Percentiles rank a stretch among this genome's conserved stretches.
Conservation (phyloP, 1,140 invertebrate species). For the Drosophila grimshawi region DNA sequence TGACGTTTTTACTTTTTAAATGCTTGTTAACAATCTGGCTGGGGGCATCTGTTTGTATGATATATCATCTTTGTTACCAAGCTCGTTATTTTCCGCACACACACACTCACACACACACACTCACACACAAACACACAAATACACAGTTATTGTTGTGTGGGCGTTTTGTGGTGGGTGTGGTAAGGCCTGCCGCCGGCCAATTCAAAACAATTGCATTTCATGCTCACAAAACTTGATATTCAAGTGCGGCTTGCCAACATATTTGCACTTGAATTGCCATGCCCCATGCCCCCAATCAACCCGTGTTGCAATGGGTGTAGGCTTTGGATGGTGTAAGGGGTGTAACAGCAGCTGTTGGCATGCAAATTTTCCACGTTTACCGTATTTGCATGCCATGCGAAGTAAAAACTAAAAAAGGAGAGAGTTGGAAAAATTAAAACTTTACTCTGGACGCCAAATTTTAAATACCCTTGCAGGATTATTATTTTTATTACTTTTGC, state of each 20-base stretch:
- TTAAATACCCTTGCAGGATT: slow-evolving; percentile 10
- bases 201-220: slow-evolving; percentile 80
- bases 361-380: slow-evolving; percentile 73
- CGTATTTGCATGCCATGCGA: slow-evolving; percentile 66
- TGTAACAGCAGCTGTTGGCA: slow-evolving; percentile 66
- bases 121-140: no score
- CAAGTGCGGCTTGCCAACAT: slow-evolving; percentile 77
- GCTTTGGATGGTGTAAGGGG: not conserved
- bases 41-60: slow-evolving; percentile 19
- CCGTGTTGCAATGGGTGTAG: no score
- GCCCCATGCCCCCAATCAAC: not conserved
- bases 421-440: slow-evolving; percentile 1
- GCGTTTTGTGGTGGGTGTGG: not conserved
- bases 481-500: not conserved
- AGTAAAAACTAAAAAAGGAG: slow-evolving; percentile 16
- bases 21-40: slow-evolving; percentile 32
- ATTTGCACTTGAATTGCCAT: slow-evolving; percentile 76
- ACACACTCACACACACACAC: not conserved
- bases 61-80: slow-evolving; percentile 23
- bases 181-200: slow-evolving; percentile 38
- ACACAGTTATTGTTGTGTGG: slow-evolving; percentile 23
- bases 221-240: slow-evolving; percentile 74
- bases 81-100: slow-evolving; percentile 20
- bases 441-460: not conserved
- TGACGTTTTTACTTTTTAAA: slow-evolving; percentile 18